Percentiles rank a stretch among this genome's conserved stretches.
These are phyloP conservation scores for Pristionchus pacificus DNA, from an alignment of 1,140 invertebrate species.

Conservation along the genomic window DNA sequence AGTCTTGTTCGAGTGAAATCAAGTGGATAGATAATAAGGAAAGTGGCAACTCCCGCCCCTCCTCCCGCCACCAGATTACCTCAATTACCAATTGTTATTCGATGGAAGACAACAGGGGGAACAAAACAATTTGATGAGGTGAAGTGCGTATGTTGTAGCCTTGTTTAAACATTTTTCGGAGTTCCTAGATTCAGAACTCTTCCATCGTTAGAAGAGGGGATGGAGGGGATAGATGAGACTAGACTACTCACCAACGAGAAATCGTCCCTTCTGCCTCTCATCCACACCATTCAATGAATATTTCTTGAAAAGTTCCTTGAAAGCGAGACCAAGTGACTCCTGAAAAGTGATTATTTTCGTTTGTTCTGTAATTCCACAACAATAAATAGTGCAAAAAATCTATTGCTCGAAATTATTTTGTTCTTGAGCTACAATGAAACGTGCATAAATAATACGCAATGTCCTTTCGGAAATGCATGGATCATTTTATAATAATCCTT, in stretches of 20 bases:
- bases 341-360: too few relatives aligned
- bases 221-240: too few relatives aligned
- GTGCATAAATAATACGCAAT: too few relatives aligned
- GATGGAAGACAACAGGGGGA: too few relatives aligned
- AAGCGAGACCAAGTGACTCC: conserved; percentile 65
- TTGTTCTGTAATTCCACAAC: too few relatives aligned
- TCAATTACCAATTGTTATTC: conserved; percentile 39
- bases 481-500: too few relatives aligned
- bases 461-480: too few relatives aligned
- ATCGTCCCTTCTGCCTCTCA: conserved; percentile 43
- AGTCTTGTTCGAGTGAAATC: conserved; percentile 86
- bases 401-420: too few relatives aligned
- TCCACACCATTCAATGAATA: conserved; percentile 57
- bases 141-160: conserved; percentile 23
- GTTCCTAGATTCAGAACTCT: conserved; percentile 20
- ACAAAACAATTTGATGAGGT: too few relatives aligned
- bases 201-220: too few relatives aligned
- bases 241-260: conserved; percentile 73
- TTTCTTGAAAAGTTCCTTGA: conserved; percentile 64
- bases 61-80: conserved; percentile 82
- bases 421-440: too few relatives aligned
- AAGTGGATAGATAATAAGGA: conserved; percentile 88
- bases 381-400: too few relatives aligned
- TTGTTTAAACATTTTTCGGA: conserved; percentile 14
- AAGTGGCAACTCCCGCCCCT: conserved; percentile 83